These are phyloP conservation scores for Melinopterus prodromus DNA, from an alignment of 2,888 invertebrate species.

Conservation along the genomic window DNA sequence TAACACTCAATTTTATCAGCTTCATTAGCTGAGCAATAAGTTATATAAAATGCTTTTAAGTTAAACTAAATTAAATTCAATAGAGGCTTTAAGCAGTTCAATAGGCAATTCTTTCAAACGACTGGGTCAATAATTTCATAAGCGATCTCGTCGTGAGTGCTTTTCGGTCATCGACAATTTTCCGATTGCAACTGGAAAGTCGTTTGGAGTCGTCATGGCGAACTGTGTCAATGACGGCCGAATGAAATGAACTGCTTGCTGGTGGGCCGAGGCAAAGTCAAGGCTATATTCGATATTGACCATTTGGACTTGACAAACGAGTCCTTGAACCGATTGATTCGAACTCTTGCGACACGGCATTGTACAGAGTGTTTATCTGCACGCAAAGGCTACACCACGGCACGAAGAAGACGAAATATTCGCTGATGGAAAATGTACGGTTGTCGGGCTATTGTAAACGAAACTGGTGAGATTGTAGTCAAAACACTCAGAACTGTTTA, in stretches of 20 bases:
- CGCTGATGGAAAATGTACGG: too few relatives aligned
- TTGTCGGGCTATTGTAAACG: too few relatives aligned
- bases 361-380: slow-evolving; percentile 27
- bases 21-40: too few relatives aligned
- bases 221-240: neutral
- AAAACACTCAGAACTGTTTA: too few relatives aligned
- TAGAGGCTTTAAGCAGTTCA: too few relatives aligned
- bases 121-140: too few relatives aligned
- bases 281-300: slow-evolving; percentile 24
- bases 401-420: neutral
- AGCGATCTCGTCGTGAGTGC: neutral
- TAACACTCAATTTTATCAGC: too few relatives aligned
- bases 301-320: slow-evolving; percentile 19
- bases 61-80: too few relatives aligned
- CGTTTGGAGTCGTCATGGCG: neutral
- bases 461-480: too few relatives aligned
- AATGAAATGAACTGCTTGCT: neutral
- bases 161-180: neutral
- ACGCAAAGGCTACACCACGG: neutral
- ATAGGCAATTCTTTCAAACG: too few relatives aligned
- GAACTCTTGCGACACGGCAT: slow-evolving; percentile 18
- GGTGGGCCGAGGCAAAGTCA: neutral
- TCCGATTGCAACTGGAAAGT: slow-evolving; percentile 6
- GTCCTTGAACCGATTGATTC: slow-evolving; percentile 30
- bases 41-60: too few relatives aligned